Base-by-base conservation (phyloP, 2,113 vertebrate species). In the Probosciger aterrimus region DNA sequence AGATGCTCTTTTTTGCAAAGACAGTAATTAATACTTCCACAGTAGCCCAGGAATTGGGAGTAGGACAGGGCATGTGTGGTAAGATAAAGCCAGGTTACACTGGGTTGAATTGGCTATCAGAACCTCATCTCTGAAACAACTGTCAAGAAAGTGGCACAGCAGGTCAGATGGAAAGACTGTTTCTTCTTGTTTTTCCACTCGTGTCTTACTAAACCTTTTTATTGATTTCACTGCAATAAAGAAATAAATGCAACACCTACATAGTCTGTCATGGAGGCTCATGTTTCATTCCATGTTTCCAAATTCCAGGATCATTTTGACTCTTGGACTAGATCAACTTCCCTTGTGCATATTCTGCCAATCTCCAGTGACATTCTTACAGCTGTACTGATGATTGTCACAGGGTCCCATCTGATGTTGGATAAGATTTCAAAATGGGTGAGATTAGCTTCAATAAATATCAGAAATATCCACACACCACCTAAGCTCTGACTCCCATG, bases 151-250 rank as follows among this genome's bases (percentile, higher is more conserved):
- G 44, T 16, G 9, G 76, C 50, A 74, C 9, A 77, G 62, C 37
- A 90, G 64, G 76, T 80, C 92, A 88, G 19, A 86, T 70, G 76
- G 87, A 93, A 92, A 93, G 50, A 88, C 73, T 53, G 33, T 95
- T 91, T 91, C 71, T 79, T 92, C 85, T 88, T 68, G 76, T 63
- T 93, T 96, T 86, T 81, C 83, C 35, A 64, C 81, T 94, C 50
- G 62, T 85, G 49, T 14, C 52, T 90, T 92, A 77, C 65, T 82
- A 81, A 96, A 74, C 7, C 14, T 88, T 95, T 83, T 82, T 27
- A 76, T 59, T 94, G 74, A 94, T 94, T 94, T 92, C 69, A 50
- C 31, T 80, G 47, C n/a, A 93, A 90, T 90, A 77, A 86, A 46
- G 46, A 80, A 41, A 70, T 37, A 70, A 64, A 62, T 4, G 10